These are phyloP conservation scores for Bos indicus DNA, from an alignment of 2,113 vertebrate genomes.

Conservation along the genomic window DNA sequence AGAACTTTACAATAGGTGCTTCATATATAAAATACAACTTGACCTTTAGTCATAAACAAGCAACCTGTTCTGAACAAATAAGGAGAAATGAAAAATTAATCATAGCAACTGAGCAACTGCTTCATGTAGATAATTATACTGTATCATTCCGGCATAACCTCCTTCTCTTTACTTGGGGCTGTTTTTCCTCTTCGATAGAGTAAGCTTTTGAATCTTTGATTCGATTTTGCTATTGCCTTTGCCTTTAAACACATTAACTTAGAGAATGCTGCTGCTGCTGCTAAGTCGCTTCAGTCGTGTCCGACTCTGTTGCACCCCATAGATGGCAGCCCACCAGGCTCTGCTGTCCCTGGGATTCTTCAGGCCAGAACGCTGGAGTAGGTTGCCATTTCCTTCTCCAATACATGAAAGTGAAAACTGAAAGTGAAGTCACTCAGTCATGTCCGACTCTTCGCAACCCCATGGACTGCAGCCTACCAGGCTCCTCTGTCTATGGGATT, in stretches of 20 bases:
- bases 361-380: no score
- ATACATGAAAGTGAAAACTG: no score
- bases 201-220: not conserved
- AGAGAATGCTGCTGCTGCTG: no score
- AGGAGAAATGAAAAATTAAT: conserved; percentile 37
- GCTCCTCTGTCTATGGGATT: not conserved
- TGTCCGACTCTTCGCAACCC: not conserved
- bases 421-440: no score
- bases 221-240: not conserved
- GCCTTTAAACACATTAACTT: conserved; percentile 15
- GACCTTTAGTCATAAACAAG: not conserved
- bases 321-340: no score
- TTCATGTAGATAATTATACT: not conserved
- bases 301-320: no score
- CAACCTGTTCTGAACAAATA: conserved; percentile 4
- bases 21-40: not conserved
- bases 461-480: not conserved
- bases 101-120: not conserved
- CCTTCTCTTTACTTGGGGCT: not conserved
- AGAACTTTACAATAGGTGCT: not conserved
- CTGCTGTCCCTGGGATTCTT: no score
- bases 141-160: not conserved
- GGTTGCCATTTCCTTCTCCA: no score
- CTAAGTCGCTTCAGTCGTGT: no score
- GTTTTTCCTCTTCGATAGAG: not conserved